These are phyloP conservation scores for Platichthys flesus DNA, from an alignment of 2,113 vertebrate genomes.

Conservation along the genomic window DNA sequence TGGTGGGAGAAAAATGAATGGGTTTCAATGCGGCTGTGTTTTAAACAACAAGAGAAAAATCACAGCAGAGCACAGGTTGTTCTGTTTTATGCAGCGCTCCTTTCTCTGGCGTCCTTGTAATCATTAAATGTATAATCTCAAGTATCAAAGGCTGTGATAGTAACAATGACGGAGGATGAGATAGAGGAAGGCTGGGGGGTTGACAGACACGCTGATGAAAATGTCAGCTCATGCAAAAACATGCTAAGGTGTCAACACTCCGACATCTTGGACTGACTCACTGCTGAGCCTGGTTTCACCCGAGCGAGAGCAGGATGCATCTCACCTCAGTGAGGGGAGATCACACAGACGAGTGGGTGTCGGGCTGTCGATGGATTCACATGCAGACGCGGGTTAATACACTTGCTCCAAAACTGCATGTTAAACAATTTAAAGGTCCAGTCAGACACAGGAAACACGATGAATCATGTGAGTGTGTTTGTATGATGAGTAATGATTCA, in stretches of 20 bases:
- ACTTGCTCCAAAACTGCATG: background rate
- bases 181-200: slow-evolving; percentile 30
- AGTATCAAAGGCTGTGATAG: background rate
- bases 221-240: slow-evolving; percentile 57
- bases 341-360: slow-evolving; percentile 38
- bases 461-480: slow-evolving; percentile 10
- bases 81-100: background rate
- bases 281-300: slow-evolving; percentile 32
- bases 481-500: slow-evolving; percentile 21
- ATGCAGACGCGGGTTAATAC: slow-evolving; percentile 11
- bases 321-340: slow-evolving; percentile 47
- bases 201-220: slow-evolving; percentile 32
- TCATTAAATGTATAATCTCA: slow-evolving; percentile 17
- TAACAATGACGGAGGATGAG: slow-evolving; percentile 14
- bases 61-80: background rate
- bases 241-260: slow-evolving; percentile 52
- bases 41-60: background rate
- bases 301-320: slow-evolving; percentile 16
- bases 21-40: background rate
- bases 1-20: background rate
- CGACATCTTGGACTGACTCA: slow-evolving; percentile 55
- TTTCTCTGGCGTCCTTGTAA: slow-evolving; percentile 7
- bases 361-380: slow-evolving; percentile 24
- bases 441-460: background rate
- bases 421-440: background rate